A percentile compares a stretch with the other conserved stretches of the same genome.
Evolutionary conservation across 2,797 vertebrate species (phyloP).

Genomic region (Siniperca undulata): DNA sequence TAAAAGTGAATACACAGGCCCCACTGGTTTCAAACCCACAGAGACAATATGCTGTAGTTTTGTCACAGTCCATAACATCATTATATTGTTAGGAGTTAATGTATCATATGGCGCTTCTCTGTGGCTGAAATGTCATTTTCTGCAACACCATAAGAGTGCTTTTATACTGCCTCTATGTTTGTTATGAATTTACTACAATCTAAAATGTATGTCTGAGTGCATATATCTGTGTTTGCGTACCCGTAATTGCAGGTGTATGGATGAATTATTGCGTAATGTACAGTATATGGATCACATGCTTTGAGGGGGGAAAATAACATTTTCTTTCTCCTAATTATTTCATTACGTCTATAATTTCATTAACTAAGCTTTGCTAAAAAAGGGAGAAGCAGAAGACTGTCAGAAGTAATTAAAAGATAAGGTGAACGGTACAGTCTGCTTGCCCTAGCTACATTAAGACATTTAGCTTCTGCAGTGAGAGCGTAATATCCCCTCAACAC

Average conservation of each 20-base stretch:
- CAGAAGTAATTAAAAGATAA: slow-evolving; percentile 89
- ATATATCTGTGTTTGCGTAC: slow-evolving; percentile 1
- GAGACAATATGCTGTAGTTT: slow-evolving; percentile 37
- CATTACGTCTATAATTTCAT: slow-evolving; percentile 84
- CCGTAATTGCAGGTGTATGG: slow-evolving; percentile 35
- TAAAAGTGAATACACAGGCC: slow-evolving; percentile 18
- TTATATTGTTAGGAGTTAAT: slow-evolving; percentile 61
- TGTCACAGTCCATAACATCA: slow-evolving; percentile 49
- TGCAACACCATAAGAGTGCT: neutral
- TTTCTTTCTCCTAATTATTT: slow-evolving; percentile 77
- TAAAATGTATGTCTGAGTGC: slow-evolving; percentile 8
- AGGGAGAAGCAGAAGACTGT: slow-evolving; percentile 65
- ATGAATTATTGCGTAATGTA: slow-evolving; percentile 33
- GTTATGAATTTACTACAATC: slow-evolving; percentile 10
- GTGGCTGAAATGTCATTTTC: slow-evolving; percentile 47
- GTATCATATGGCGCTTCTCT: slow-evolving; percentile 35
- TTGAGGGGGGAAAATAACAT: slow-evolving; percentile 25
- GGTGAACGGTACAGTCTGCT: slow-evolving; percentile 72
- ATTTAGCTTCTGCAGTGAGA: slow-evolving; percentile 64
- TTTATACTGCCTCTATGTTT: slow-evolving; percentile 19
- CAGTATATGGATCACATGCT: slow-evolving; percentile 23
- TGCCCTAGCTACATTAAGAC: slow-evolving; percentile 70
- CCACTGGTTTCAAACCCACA: slow-evolving; percentile 25
- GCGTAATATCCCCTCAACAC: slow-evolving; percentile 53
- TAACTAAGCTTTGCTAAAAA: slow-evolving; percentile 77